A percentile compares a stretch with the other conserved stretches of the same genome.
Conservation (phyloP, 1,140 invertebrate genomes). For the Heliconius hewitsoni region DNA sequence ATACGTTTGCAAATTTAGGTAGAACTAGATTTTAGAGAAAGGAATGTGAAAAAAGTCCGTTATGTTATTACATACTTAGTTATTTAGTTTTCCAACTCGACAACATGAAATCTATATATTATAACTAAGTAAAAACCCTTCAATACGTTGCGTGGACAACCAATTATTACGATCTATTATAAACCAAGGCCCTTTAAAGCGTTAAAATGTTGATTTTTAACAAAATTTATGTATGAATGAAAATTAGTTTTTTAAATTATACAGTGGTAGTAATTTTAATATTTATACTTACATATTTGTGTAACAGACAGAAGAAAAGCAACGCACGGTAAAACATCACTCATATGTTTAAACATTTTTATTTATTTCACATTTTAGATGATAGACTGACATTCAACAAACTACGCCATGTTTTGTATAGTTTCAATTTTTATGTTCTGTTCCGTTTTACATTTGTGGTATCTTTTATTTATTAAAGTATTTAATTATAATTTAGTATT, state of each 20-base stretch:
- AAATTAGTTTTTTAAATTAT: not conserved
- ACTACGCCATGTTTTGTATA: conserved; percentile 70
- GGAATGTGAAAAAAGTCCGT: conserved; percentile 6
- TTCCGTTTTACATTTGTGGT: conserved; percentile 17
- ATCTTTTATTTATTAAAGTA: not conserved
- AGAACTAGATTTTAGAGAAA: conserved; percentile 8
- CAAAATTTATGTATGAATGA: conserved; percentile 2
- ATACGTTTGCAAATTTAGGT: not conserved
- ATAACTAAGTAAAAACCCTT: conserved; percentile 11
- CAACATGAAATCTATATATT: not conserved
- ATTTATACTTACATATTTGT: conserved; percentile 62
- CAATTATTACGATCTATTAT: conserved; percentile 42
- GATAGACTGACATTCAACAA: conserved; percentile 61
- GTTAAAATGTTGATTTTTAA: conserved; percentile 22
- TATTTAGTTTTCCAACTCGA: not conserved
- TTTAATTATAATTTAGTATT: not conserved
- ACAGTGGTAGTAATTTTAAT: conserved; percentile 4
- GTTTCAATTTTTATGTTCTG: conserved; percentile 6
- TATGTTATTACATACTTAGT: conserved; percentile 4
- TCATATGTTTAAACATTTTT: conserved; percentile 66
- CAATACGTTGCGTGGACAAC: conserved; percentile 8
- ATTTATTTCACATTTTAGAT: conserved; percentile 71
- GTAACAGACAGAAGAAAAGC: conserved; percentile 48
- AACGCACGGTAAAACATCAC: conserved; percentile 54
- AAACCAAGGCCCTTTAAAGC: conserved; percentile 49